Evolutionary conservation across 2,113 vertebrate species (phyloP).

Genomic region (Misgurnus mizolepis): DNA sequence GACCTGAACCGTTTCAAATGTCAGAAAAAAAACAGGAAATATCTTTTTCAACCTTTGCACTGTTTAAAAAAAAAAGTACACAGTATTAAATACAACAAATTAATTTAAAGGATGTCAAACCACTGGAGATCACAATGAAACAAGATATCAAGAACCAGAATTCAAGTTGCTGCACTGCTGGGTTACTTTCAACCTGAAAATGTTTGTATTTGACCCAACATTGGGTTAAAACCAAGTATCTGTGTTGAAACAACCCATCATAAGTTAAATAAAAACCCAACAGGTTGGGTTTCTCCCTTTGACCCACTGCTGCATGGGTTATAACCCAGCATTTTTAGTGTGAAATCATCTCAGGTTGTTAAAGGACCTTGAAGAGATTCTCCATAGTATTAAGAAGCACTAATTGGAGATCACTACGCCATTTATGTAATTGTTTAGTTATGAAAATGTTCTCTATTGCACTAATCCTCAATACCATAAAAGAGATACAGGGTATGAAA

Average conservation of each 20-base stretch:
- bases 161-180: too few species aligned
- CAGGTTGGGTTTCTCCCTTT: too few species aligned
- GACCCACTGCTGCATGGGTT: too few species aligned
- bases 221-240: too few species aligned
- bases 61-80: neutral
- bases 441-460: neutral
- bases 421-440: neutral
- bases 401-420: neutral
- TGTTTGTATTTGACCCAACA: too few species aligned
- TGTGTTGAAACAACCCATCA: too few species aligned
- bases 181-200: too few species aligned
- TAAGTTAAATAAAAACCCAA: too few species aligned
- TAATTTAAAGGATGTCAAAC: neutral
- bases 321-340: too few species aligned
- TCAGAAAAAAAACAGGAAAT: constrained; percentile 20
- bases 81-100: neutral
- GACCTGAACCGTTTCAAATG: constrained; percentile 12
- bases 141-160: neutral
- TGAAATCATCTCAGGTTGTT: too few species aligned
- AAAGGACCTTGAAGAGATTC: too few species aligned
- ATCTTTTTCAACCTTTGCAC: neutral
- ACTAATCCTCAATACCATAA: neutral
- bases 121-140: neutral
- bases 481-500: neutral
- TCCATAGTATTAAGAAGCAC: too few species aligned